Base-by-base conservation (phyloP, 2,888 invertebrate genomes). In the Eupithecia exiguata region DNA sequence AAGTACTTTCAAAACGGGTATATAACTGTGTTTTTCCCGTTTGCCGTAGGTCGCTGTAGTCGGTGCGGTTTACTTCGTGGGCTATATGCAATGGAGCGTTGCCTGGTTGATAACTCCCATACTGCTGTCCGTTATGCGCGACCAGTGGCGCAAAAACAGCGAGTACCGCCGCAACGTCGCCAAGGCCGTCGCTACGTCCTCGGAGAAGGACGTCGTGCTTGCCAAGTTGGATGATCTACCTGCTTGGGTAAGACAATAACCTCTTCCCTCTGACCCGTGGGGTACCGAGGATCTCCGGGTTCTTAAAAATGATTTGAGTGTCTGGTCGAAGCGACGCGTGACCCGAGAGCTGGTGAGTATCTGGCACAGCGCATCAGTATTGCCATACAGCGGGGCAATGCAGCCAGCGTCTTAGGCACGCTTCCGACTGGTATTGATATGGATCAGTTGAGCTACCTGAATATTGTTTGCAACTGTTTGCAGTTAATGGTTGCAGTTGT, bases 221-320 rank as follows among this genome's bases (percentile, higher is more conserved):
- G 98, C 97, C 5, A 95, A 97, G 85, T 96, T 99, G 70, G 97
- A 98, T 87, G 99, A 99, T 90, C 92, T 99, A 82, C 99, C 99
- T 46, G 97, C 98, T 38, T 99, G 99, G 99, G 99, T 98, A 91
- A 95, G 95, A 46, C 4, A 30, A 25, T 95, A 46, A 14, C 18
- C n/a, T 30, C 30, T 30, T 30, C 30, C 30, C n/a, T n/a, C n/a
- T n/a, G n/a, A n/a, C n/a, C n/a, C n/a, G n/a, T n/a, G n/a, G n/a
- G n/a, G n/a, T n/a, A n/a, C n/a, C n/a, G n/a, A n/a, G n/a, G n/a
- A n/a, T n/a, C n/a, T n/a, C n/a, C n/a, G n/a, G n/a, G n/a, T n/a
- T n/a, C n/a, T n/a, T n/a, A n/a, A n/a, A n/a, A n/a, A n/a, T n/a
- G n/a, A n/a, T n/a, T n/a, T n/a, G n/a, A n/a, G n/a, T n/a, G n/a